Evolutionary conservation across 1,140 invertebrate genomes (phyloP).

Genomic region (Daktulosphaira vitifoliae): DNA sequence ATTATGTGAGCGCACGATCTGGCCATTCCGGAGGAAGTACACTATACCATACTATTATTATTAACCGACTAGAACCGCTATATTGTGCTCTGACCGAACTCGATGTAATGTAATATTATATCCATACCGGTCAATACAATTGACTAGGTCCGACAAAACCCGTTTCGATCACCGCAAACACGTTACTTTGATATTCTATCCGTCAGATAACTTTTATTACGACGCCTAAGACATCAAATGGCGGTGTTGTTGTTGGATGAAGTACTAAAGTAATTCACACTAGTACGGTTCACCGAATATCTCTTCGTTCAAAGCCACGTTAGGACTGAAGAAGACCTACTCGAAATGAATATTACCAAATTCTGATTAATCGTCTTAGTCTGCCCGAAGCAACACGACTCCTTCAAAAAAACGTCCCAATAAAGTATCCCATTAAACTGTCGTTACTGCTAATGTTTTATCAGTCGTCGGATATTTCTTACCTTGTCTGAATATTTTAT

Average conservation of each 20-base stretch:
- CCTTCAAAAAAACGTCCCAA: too few relatives aligned
- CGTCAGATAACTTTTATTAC: conserved; percentile 7
- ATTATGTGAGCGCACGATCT: conserved; percentile 20
- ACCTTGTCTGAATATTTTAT: too few relatives aligned
- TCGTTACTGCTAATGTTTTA: too few relatives aligned
- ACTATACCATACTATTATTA: not conserved
- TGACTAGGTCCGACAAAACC: conserved; percentile 10
- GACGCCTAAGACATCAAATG: not conserved
- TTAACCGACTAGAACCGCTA: too few relatives aligned
- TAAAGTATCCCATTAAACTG: too few relatives aligned
- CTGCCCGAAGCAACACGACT: too few relatives aligned
- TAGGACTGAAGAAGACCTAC: too few relatives aligned
- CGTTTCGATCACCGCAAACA: not conserved
- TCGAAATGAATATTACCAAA: not conserved
- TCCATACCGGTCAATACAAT: conserved; percentile 12
- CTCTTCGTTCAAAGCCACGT: too few relatives aligned
- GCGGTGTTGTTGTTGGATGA: too few relatives aligned
- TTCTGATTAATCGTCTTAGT: conserved; percentile 2
- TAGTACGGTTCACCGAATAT: conserved; percentile 1
- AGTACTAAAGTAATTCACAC: conserved; percentile 1
- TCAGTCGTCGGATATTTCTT: too few relatives aligned
- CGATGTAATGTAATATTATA: conserved; percentile 6
- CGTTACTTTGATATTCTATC: conserved; percentile 18
- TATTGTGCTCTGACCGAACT: too few relatives aligned
- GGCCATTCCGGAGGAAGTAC: not conserved